These are phyloP conservation scores for Pseudomugil gertrudae DNA, from an alignment of 2,797 vertebrate genomes.

Conservation along the genomic window DNA sequence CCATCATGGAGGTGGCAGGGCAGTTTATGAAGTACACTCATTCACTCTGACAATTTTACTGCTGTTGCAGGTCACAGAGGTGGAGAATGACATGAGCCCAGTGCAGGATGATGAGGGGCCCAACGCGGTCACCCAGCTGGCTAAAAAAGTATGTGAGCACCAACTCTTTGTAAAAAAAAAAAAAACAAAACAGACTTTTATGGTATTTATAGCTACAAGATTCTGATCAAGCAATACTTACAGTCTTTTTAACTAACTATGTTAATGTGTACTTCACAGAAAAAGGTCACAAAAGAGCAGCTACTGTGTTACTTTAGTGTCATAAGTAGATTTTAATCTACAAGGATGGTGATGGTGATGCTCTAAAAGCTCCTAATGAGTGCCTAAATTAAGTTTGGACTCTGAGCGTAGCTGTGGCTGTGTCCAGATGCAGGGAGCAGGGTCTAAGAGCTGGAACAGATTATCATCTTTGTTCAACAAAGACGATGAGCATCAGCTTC, in stretches of 20 bases:
- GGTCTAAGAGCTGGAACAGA: constrained; percentile 89
- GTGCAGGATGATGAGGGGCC: constrained; percentile 83
- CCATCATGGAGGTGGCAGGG: not conserved
- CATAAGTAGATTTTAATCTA: not conserved
- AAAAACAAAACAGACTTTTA: not conserved
- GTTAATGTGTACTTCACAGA: not conserved
- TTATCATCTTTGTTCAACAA: constrained; percentile 90
- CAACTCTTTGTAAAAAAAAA: too few relatives aligned
- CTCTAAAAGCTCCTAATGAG: constrained; percentile 3
- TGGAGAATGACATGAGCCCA: constrained; percentile 72
- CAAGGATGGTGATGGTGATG: not conserved
- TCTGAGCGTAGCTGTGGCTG: constrained; percentile 14
- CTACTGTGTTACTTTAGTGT: not conserved
- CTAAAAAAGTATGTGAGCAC: constrained; percentile 82
- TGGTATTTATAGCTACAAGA: not conserved
- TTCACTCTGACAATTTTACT: not conserved
- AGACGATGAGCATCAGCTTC: constrained; percentile 92
- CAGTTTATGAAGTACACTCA: not conserved
- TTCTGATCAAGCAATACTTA: not conserved
- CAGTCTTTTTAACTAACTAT: not conserved
- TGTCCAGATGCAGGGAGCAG: constrained; percentile 90
- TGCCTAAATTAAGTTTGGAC: constrained; percentile 49
- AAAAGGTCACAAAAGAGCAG: not conserved
- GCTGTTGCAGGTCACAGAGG: constrained; percentile 72
- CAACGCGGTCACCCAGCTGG: constrained; percentile 86